Evolutionary conservation across 2,113 vertebrate genomes (phyloP).

Genomic region (Tragelaphus imberbis): DNA sequence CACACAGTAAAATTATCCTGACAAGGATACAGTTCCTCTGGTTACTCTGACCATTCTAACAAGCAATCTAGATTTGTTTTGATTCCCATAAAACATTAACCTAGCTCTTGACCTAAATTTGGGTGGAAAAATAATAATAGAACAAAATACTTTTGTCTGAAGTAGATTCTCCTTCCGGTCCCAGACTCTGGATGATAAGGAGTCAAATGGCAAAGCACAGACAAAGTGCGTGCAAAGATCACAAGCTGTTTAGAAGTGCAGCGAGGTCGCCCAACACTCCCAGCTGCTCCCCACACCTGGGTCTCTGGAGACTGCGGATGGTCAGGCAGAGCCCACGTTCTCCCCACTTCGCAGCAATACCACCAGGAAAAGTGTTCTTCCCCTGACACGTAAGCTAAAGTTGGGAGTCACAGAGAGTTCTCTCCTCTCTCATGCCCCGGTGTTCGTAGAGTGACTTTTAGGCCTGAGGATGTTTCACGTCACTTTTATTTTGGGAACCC

Average conservation of each 20-base stretch:
- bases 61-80: neutral
- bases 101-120: constrained; percentile 20
- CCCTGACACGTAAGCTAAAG: neutral
- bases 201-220: neutral
- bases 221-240: neutral
- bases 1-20: neutral
- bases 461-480: constrained; percentile 44
- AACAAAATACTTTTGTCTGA: constrained; percentile 38
- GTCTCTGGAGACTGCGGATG: neutral
- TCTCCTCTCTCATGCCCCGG: constrained; percentile 37
- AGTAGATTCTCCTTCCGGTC: constrained; percentile 16
- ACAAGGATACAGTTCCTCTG: neutral
- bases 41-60: neutral
- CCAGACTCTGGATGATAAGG: neutral
- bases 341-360: neutral
- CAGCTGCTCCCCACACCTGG: neutral
- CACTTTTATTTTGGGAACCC: constrained; percentile 62
- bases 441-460: constrained; percentile 38
- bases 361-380: constrained; percentile 42
- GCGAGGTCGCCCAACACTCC: neutral
- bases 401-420: constrained; percentile 56
- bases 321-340: neutral
- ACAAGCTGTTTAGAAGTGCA: neutral
- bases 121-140: constrained; percentile 39
- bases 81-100: constrained; percentile 45